Evolutionary conservation across 1,140 invertebrate species (phyloP), one percentile per base, ranked within the genome.

Genomic region (Cotesia typhae): DNA sequence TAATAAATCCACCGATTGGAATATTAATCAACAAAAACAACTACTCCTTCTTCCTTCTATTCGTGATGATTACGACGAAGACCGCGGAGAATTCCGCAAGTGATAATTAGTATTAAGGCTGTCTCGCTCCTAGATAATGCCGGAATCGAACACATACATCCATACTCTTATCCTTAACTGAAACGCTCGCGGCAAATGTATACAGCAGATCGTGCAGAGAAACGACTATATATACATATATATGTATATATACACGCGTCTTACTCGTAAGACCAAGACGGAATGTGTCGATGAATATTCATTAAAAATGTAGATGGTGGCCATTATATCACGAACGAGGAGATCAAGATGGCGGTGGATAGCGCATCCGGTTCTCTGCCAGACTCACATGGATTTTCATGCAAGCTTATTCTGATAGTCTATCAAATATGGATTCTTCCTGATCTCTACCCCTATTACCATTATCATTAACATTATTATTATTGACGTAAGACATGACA

Each of bases 211-310:
- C 59, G 28, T 35, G 59, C 28, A 28, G 64, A 72, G 51, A 64
- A 67, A 53, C 14, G 12, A 10, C 65, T 10, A 28, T 28, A 28
- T 28, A 28, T 28, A 28, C 28, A 28, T 28, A 28, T 28, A 28
- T 28, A 28, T 28, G 5, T 5, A 47, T 28, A 28, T 28, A 47
- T 7, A 47, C 7, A 47, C 41, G 10, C 41, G 10, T 47, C 6
- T 47, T 47, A 47, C 41, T 9, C 6, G 41, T n/a, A 63, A 60
- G 47, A 65, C 4, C n/a, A 52, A 64, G 37, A 47, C 10, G 10
- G 67, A 61, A 38, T 38, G 36, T 41, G 52, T n/a, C 47, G 74
- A 79, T 79, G 78, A 79, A 78, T 80, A 80, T 80, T 75, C 78
- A 80, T 80, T 71, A 76, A 75, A 79, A 76, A 75, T 73, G 60